Percentiles rank a stretch among this genome's conserved stretches.
phyloP scores from a whole-genome alignment of 2,888 invertebrate genomes.

The Punctoribates punctum region DNA sequence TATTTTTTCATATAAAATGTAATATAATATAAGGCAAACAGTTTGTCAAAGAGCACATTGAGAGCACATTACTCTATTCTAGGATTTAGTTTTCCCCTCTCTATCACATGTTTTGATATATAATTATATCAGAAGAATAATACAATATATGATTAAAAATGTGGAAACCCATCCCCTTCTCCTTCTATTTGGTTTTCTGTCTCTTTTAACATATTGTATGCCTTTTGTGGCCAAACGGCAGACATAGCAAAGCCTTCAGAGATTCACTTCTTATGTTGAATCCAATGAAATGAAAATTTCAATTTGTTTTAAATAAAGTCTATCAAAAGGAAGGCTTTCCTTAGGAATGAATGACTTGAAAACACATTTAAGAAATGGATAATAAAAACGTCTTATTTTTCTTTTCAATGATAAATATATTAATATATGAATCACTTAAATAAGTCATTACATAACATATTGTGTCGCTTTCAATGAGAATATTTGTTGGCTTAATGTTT shows the following conservation, averaged over 20 bases:
- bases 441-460: not conserved
- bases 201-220: not conserved
- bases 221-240: conserved; percentile 10
- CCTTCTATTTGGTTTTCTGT: not conserved
- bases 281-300: conserved; percentile 22
- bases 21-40: conserved; percentile 1
- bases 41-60: conserved; percentile 8
- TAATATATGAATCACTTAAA: not conserved
- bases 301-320: conserved; percentile 1
- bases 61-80: not conserved
- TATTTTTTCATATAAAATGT: not conserved
- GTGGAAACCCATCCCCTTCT: not conserved
- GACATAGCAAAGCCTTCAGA: not conserved
- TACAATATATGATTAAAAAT: conserved; percentile 14
- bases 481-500: not conserved
- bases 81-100: not conserved
- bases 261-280: not conserved
- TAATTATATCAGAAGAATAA: not conserved
- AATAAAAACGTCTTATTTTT: not conserved
- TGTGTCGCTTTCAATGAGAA: not conserved
- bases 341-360: not conserved
- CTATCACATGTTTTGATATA: conserved; percentile 1
- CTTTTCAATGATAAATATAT: not conserved
- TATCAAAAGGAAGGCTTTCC: not conserved
- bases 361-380: not conserved